phyloP scores from a whole-genome alignment of 2,113 vertebrate species.

The Heteronetta atricapilla region DNA sequence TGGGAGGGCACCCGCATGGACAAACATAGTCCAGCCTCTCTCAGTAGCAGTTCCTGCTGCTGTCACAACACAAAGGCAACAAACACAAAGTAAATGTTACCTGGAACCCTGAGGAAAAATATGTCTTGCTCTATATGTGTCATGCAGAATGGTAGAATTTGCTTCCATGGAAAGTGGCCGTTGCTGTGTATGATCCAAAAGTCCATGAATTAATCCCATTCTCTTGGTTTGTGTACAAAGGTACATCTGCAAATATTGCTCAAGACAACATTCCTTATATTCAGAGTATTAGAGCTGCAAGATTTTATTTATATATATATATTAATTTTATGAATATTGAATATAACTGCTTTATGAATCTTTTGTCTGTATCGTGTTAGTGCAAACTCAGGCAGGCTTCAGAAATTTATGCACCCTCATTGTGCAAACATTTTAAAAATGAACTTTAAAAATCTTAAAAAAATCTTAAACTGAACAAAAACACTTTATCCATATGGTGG shows the following conservation, averaged over 20 bases:
- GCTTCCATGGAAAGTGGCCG: background rate
- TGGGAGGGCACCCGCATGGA: background rate
- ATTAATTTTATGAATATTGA: constrained; percentile 18
- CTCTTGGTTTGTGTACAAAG: background rate
- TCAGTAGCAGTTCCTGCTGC: background rate
- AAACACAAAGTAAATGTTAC: background rate
- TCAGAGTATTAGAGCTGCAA: background rate
- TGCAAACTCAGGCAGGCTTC: background rate
- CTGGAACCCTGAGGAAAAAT: accelerated
- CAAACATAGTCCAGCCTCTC: background rate
- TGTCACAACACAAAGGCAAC: background rate
- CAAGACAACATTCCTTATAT: background rate
- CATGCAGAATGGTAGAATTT: background rate
- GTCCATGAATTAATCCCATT: background rate
- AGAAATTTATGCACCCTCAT: background rate
- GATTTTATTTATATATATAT: background rate
- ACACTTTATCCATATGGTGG: background rate
- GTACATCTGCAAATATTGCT: background rate
- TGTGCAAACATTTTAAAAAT: background rate
- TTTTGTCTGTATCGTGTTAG: background rate
- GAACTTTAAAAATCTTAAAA: no score
- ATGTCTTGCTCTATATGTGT: background rate
- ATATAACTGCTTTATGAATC: background rate
- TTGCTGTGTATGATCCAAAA: background rate
- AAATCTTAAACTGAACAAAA: constrained; percentile 17